phyloP scores from a whole-genome alignment of 2,888 invertebrate species.

The Drosophila niveifrons region DNA sequence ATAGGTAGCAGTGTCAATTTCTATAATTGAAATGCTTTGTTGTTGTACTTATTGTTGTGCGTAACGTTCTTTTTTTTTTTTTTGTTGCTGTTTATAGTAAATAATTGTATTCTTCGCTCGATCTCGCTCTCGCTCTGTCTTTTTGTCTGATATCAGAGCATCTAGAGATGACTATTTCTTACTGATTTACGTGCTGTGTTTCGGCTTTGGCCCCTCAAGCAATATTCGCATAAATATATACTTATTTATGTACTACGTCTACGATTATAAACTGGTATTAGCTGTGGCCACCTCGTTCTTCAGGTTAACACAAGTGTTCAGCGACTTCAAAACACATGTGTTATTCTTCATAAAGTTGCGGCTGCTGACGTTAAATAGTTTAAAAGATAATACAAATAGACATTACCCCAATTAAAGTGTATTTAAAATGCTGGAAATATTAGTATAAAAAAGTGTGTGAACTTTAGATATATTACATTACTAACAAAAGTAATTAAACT shows the following conservation, averaged over 20 bases:
- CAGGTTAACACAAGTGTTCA: constrained; percentile 40
- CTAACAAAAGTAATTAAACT: no score
- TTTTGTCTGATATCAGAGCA: constrained; percentile 12
- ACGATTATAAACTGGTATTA: constrained; percentile 47
- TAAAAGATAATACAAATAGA: no score
- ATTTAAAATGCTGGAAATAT: no score
- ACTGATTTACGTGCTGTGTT: constrained; percentile 32
- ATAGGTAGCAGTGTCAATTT: constrained; percentile 41
- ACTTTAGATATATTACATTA: no score
- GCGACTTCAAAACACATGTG: constrained; percentile 20
- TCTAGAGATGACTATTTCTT: constrained; percentile 16
- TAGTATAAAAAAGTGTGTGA: no score
- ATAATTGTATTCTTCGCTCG: no score
- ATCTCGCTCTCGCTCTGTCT: neutral
- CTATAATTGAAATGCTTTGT: constrained; percentile 51
- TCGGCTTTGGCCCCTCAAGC: constrained; percentile 4
- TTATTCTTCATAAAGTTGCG: constrained; percentile 18
- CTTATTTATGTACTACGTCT: constrained; percentile 1
- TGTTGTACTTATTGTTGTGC: constrained; percentile 6
- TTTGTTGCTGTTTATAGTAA: no score
- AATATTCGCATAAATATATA: neutral
- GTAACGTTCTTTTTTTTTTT: constrained; percentile 15
- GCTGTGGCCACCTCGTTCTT: constrained; percentile 33
- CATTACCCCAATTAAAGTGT: no score
- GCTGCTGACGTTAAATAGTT: neutral